Conservation (phyloP, 2,113 vertebrate genomes). For the Nothocercus julius region DNA sequence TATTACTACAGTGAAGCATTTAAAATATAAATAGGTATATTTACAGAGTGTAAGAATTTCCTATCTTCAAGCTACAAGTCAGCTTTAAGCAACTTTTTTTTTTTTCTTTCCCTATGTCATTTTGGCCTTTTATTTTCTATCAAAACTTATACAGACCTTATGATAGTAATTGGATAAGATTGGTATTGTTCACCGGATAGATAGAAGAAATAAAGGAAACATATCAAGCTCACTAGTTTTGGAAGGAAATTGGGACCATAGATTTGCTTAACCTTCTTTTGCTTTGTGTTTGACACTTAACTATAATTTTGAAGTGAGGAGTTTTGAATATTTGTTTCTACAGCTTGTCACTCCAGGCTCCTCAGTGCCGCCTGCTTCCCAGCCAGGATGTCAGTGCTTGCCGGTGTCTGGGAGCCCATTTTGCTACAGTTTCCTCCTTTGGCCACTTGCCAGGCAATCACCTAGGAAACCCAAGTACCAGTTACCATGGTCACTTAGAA, state of each 20-base stretch:
- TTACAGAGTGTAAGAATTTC: not conserved
- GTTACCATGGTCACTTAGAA: constrained; percentile 71
- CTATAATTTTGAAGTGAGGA: not conserved
- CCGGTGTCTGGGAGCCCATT: constrained; percentile 23
- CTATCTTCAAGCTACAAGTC: not conserved
- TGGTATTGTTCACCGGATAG: not conserved
- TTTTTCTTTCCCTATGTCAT: not conserved
- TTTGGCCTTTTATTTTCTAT: not conserved
- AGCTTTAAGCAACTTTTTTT: not conserved
- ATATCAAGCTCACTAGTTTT: not conserved
- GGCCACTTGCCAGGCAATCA: constrained; percentile 57
- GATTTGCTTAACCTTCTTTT: not conserved
- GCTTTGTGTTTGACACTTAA: not conserved
- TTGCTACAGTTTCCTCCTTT: constrained; percentile 38
- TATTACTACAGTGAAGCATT: not conserved
- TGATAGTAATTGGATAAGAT: not conserved
- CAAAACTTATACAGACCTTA: not conserved
- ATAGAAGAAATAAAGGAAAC: not conserved
- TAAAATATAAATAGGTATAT: not conserved
- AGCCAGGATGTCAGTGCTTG: constrained; percentile 26
- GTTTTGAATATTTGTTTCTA: not conserved
- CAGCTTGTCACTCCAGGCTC: not conserved
- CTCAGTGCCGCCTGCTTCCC: not conserved
- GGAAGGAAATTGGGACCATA: not conserved
- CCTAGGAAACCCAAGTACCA: constrained; percentile 67